Base-by-base conservation (phyloP, 30 jellyfish, hydroid and myxozoan genomes). In the Sanderia malayensis region DNA sequence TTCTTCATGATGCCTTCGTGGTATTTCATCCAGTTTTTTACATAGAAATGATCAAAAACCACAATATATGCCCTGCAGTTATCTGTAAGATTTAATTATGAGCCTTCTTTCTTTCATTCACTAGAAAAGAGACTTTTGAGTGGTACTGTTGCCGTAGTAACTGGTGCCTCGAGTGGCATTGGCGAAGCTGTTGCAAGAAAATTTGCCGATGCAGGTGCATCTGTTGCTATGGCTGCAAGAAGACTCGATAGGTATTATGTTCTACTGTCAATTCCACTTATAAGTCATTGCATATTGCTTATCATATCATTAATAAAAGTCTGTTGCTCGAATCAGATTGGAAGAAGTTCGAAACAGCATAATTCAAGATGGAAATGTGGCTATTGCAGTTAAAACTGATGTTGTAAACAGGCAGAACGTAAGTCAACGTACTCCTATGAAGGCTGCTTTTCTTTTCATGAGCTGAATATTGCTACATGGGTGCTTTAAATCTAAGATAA, bases 161-260 rank as follows among this genome's bases (percentile, higher is more conserved):
- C 96, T 31, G 96, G 96, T 7, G 96, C 96, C 20, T 86, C 96
- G 19, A 86, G 96, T 86, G 96, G 96, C 4, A 86, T 86, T 58
- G 96, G 96, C 17, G 96, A 79, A 31, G 94, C 94, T 15, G 59
- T 79, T 71, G 96, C 94, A 26, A 52, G 71, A 67, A 71, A 65
- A 26, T 85, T 86, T 11, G 96, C 96, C 13, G 87, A 71, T 27
- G 28, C 84, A 2, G 96, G 96, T 18, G 96, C 96, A 24, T 63
- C 96, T 0, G 96, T 86, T 62, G 89, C 91, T 28, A n/a, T 86
- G 58, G 92, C 89, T 18, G 96, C 96, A 31, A 64, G 96, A 55
- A 55, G 94, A 64, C 86, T 86, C 28, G 96, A 86, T 37, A 65
- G 86, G 96, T 86, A 47, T 57, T 9, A 20, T 24, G 26, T 29